Evolutionary conservation across 2,888 invertebrate species (phyloP).

Genomic region (Syrphus vitripennis): DNA sequence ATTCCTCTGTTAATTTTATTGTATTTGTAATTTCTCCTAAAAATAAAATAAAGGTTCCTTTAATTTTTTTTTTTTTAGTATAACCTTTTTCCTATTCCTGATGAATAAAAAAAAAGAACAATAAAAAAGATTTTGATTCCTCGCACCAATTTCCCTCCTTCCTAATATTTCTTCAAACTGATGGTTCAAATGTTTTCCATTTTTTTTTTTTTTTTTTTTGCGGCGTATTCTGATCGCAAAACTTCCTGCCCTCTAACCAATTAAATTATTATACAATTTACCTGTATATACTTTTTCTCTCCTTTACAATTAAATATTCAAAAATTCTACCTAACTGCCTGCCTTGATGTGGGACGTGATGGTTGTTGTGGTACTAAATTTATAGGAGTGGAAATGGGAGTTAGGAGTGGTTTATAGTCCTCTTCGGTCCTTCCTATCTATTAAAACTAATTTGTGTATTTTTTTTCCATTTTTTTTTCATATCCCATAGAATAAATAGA

Average conservation of each 20-base stretch:
- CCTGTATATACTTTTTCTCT: too few species aligned
- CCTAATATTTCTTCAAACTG: not conserved
- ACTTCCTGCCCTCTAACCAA: conserved; percentile 1
- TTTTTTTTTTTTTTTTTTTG: not conserved
- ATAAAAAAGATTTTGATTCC: conserved; percentile 2
- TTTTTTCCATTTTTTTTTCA: not conserved
- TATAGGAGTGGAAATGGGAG: not conserved
- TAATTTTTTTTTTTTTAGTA: not conserved
- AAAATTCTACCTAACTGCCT: not conserved
- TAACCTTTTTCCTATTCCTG: not conserved
- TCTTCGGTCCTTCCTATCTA: not conserved
- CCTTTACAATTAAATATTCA: not conserved
- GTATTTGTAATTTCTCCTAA: not conserved
- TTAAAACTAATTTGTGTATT: conserved; percentile 5
- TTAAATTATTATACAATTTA: conserved; percentile 4
- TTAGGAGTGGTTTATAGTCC: not conserved
- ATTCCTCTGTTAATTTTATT: conserved; percentile 2
- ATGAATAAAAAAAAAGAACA: not conserved
- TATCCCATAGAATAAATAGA: not conserved
- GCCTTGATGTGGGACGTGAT: not conserved
- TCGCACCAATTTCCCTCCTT: not conserved
- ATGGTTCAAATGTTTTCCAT: not conserved
- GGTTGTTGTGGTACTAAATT: not conserved
- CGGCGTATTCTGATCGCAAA: not conserved
- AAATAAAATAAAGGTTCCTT: not conserved